These are phyloP conservation scores for Drosophila peninsularis DNA, from an alignment of 2,888 invertebrate species.

Conservation along the genomic window DNA sequence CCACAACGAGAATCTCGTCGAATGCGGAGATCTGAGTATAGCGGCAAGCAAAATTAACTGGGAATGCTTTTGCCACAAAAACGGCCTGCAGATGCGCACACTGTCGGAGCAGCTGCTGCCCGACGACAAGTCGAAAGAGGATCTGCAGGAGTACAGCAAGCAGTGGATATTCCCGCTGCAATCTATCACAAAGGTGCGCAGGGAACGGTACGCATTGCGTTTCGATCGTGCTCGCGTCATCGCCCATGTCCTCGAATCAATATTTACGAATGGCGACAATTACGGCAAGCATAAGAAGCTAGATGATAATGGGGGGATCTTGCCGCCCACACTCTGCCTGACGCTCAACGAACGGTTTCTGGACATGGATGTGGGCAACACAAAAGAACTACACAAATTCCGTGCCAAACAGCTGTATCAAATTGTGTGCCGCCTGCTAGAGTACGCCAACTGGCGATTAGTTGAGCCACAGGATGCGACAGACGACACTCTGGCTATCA, in stretches of 20 bases:
- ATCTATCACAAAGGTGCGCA: conserved; percentile 30
- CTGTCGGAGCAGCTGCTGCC: conserved; percentile 27
- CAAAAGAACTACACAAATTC: conserved; percentile 60
- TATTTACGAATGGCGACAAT: conserved; percentile 40
- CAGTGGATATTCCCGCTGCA: conserved; percentile 70
- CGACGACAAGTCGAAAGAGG: conserved; percentile 19
- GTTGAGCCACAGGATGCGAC: conserved; percentile 23
- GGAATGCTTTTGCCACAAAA: conserved; percentile 84
- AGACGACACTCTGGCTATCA: conserved; percentile 40
- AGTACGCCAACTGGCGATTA: conserved; percentile 64
- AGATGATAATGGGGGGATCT: background rate
- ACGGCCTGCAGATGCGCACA: conserved; percentile 39
- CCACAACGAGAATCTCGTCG: conserved; percentile 86
- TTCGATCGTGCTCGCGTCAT: conserved; percentile 64
- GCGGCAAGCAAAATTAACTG: conserved; percentile 87
- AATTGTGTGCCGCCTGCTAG: conserved; percentile 65
- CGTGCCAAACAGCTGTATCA: conserved; percentile 61
- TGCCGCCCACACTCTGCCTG: conserved; percentile 15
- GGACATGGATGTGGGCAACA: background rate
- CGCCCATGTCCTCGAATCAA: conserved; percentile 47
- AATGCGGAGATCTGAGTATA: conserved; percentile 88
- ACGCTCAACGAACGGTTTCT: conserved; percentile 1
- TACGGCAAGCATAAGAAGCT: conserved; percentile 39
- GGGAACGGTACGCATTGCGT: conserved; percentile 70
- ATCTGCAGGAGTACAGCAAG: conserved; percentile 48